phyloP scores from a whole-genome alignment of 2,888 invertebrate species.

The Drosophila anomelani region DNA sequence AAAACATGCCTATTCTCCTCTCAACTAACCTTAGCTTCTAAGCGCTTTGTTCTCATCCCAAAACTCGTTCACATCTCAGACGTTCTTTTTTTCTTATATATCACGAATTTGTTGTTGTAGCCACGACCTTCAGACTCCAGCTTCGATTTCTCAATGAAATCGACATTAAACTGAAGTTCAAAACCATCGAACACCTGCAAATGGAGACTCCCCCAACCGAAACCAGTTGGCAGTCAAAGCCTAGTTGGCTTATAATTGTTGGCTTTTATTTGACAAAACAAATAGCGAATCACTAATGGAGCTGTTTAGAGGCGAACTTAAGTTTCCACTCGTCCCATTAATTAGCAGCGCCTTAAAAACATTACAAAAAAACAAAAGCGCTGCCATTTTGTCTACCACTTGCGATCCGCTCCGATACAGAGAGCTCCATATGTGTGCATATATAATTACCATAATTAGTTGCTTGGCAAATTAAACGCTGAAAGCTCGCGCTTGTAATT shows the following conservation, averaged over 20 bases:
- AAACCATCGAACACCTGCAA: slow-evolving; percentile 16
- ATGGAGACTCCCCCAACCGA: slow-evolving; percentile 27
- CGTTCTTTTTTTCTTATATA: slow-evolving; percentile 3
- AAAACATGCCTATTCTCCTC: background rate
- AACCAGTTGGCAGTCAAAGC: slow-evolving; percentile 38
- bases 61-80: slow-evolving; percentile 28
- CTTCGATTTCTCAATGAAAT: slow-evolving; percentile 63
- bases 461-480: slow-evolving; percentile 56
- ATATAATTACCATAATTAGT: slow-evolving; percentile 67
- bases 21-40: background rate
- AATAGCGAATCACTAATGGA: slow-evolving; percentile 44
- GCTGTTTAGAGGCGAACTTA: slow-evolving; percentile 23
- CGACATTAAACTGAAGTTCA: slow-evolving; percentile 35
- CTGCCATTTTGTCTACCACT: slow-evolving; percentile 46
- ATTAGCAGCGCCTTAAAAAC: slow-evolving; percentile 29
- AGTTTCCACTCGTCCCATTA: slow-evolving; percentile 58
- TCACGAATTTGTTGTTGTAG: slow-evolving; percentile 3
- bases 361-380: slow-evolving; percentile 21
- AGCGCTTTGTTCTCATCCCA: background rate
- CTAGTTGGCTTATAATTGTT: slow-evolving; percentile 34
- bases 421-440: slow-evolving; percentile 10
- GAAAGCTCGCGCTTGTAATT: slow-evolving; percentile 57
- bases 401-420: slow-evolving; percentile 6
- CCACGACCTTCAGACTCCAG: slow-evolving; percentile 52
- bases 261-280: slow-evolving; percentile 28